phyloP scores from a whole-genome alignment of 2,113 vertebrate genomes.

The Trochalopteron elliotii region DNA sequence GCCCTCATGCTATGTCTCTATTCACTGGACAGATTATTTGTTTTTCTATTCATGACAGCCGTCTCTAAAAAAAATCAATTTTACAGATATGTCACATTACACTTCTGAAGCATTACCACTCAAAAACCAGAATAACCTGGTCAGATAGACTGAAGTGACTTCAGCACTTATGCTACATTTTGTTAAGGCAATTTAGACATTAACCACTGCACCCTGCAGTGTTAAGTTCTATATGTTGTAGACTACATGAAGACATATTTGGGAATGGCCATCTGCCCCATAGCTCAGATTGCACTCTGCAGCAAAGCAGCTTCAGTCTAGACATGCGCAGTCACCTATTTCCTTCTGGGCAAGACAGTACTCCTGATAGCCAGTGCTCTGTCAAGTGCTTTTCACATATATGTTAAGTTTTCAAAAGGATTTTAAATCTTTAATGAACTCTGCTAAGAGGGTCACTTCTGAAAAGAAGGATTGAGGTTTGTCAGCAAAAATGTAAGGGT shows the following conservation, averaged over 20 bases:
- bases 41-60: neutral
- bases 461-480: neutral
- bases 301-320: neutral
- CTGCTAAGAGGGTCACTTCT: neutral
- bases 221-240: neutral
- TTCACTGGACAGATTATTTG: neutral
- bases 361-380: neutral
- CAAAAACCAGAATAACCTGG: neutral
- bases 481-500: neutral
- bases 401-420: neutral
- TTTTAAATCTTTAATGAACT: neutral
- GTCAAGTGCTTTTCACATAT: neutral
- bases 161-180: neutral
- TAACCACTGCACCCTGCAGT: neutral
- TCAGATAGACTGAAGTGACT: neutral
- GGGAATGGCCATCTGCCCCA: neutral
- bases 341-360: neutral
- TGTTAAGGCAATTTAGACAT: neutral
- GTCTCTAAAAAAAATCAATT: neutral
- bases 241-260: neutral
- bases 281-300: neutral
- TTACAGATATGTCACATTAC: neutral
- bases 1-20: neutral
- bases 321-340: fast-evolving
- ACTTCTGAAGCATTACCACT: neutral